A percentile compares a stretch with the other conserved stretches of the same genome.
Conservation (phyloP, 2,113 vertebrate genomes). For the Corvus cornix region DNA sequence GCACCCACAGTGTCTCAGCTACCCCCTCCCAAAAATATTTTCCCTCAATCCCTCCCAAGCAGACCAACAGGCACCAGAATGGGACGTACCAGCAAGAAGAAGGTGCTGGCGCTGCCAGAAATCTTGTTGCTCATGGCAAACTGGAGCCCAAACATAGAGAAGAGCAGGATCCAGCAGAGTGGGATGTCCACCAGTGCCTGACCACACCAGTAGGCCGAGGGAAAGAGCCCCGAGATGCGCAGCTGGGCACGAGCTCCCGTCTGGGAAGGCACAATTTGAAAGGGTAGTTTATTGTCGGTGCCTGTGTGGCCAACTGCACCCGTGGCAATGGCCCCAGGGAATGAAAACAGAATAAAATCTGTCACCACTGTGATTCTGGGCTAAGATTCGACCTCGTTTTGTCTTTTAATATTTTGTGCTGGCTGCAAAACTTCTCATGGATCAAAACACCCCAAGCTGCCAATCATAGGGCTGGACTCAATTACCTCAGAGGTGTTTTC, state of each 20-base stretch:
- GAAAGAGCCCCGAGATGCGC: slow-evolving; percentile 82
- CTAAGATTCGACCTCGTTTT: neutral
- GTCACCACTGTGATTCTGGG: neutral
- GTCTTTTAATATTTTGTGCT: neutral
- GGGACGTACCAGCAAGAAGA: neutral
- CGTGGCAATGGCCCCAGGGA: neutral
- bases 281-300: neutral
- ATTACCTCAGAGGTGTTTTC: neutral
- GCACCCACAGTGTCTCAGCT: neutral
- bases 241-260: slow-evolving; percentile 80
- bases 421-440: neutral
- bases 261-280: slow-evolving; percentile 54
- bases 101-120: rapidly evolving
- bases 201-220: slow-evolving; percentile 89
- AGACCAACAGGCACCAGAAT: neutral
- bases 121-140: neutral
- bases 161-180: slow-evolving; percentile 80
- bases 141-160: slow-evolving; percentile 70
- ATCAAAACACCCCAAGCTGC: neutral
- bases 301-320: neutral
- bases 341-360: neutral
- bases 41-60: neutral
- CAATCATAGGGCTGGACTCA: neutral
- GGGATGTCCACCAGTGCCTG: slow-evolving; percentile 85
- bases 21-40: neutral